Conservation (phyloP, 2,888 invertebrate species). For the Coremacera marginata region DNA sequence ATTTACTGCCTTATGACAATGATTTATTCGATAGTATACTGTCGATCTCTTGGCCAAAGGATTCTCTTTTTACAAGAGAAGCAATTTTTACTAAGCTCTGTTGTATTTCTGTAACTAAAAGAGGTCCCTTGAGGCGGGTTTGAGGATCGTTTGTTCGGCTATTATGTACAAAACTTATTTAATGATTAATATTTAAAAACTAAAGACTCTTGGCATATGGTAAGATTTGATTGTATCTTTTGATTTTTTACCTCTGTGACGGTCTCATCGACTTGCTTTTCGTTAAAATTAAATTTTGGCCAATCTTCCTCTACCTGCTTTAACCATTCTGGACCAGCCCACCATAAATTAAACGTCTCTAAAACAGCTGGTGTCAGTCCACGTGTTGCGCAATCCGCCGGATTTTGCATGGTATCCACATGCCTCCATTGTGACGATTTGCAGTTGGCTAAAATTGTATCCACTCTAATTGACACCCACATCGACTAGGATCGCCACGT, state of each 20-base stretch:
- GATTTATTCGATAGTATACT: background rate
- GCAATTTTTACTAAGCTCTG: too few relatives aligned
- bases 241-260: too few relatives aligned
- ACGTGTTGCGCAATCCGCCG: slow-evolving; percentile 24
- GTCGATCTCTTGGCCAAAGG: background rate
- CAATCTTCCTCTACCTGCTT: background rate
- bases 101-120: background rate
- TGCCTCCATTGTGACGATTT: background rate
- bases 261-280: too few relatives aligned
- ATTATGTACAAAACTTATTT: too few relatives aligned
- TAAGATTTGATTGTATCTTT: too few relatives aligned
- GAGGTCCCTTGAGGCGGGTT: background rate
- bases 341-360: background rate
- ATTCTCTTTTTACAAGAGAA: background rate
- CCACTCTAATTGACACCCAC: background rate
- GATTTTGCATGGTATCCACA: background rate
- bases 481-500: too few relatives aligned
- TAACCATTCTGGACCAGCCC: background rate
- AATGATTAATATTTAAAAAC: background rate
- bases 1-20: background rate
- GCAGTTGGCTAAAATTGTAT: background rate
- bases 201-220: too few relatives aligned
- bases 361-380: background rate
- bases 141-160: too few relatives aligned
- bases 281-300: background rate